A percentile compares a stretch with the other conserved stretches of the same genome.
These are phyloP conservation scores for Zaprionus kolodkinae DNA, from an alignment of 1,140 invertebrate genomes.

Conservation along the genomic window DNA sequence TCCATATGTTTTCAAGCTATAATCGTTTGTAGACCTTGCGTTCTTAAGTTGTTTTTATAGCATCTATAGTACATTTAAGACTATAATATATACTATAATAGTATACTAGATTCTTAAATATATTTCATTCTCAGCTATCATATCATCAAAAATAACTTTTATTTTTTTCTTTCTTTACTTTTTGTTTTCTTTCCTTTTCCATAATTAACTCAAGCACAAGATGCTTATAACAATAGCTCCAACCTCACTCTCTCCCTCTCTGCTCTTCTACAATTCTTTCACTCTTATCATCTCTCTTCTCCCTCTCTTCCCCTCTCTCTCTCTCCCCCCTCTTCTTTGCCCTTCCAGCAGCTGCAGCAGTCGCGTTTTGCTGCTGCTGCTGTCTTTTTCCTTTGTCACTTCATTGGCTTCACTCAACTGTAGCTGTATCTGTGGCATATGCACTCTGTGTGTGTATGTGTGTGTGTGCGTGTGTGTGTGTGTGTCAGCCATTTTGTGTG, in stretches of 20 bases:
- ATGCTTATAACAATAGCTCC: conserved; percentile 12
- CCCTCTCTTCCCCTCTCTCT: not conserved
- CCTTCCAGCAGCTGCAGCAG: not conserved
- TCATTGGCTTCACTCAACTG: conserved; percentile 32
- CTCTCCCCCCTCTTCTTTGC: not conserved
- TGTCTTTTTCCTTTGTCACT: conserved; percentile 14
- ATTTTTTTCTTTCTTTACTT: not conserved
- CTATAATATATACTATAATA: no score
- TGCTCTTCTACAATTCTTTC: not conserved
- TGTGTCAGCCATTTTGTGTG: conserved; percentile 12
- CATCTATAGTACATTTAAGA: no score
- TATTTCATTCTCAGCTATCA: not conserved
- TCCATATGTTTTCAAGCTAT: no score
- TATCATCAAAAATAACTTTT: not conserved
- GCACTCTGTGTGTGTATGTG: not conserved
- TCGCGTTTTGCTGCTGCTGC: conserved; percentile 14
- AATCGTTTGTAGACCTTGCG: no score
- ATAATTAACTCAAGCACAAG: conserved; percentile 13
- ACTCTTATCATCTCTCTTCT: no score
- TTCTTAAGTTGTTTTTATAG: no score
- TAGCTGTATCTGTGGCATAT: conserved; percentile 17
- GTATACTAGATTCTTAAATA: no score
- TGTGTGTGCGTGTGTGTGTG: conserved; percentile 5
- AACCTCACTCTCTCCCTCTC: not conserved
- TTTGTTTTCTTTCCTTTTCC: not conserved